Base-by-base conservation (phyloP, 1,140 invertebrate species). In the Cydia fagiglandana region DNA sequence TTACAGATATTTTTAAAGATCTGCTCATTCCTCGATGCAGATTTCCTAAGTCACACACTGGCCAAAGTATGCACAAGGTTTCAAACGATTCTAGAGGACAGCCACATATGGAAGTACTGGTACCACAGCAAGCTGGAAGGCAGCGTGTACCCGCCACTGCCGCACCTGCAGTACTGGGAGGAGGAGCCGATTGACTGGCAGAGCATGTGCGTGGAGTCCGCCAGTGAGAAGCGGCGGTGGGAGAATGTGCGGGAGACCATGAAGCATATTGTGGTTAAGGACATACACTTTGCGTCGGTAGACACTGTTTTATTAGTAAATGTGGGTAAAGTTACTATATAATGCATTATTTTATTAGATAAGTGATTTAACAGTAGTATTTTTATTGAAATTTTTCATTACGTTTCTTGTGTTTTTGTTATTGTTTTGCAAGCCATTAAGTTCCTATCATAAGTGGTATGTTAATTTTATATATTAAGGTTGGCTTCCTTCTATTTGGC, bases 1-100 rank as follows among this genome's bases (percentile, higher is more conserved):
- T 93, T 93, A 47, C 85, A 93, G 93, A 91, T 93, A 75, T 87
- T 93, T 75, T 81, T 93, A 66, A 91, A 93, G 84, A 93, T 93
- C 85, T 93, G 91, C 75, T 90, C 90, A 75, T 93, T 87, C 77
- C 80, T 93, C 73, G 91, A 92, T 80, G 86, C 86, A 77, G 80
- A 88, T 74, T 91, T 89, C 79, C 80, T 93, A 77, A 91, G 86
- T 79, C 80, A 86, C 64, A 91, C 88, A 45, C 79, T 93, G 56
- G 89, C 87, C 64, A 85, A 86, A 81, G 92, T 93, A 2, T 93
- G 92, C 81, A 84, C 80, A 75, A 80, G 91, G 78, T 93, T 93
- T 87, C 81, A 90, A 74, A 83, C 87, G 77, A 93, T 93, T 77
- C 80, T 93, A 77, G 81, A 86, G 68, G 93, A 93, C 84, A 84